Conservation (phyloP, 2,888 invertebrate genomes). For the Cephus nigrinus region DNA sequence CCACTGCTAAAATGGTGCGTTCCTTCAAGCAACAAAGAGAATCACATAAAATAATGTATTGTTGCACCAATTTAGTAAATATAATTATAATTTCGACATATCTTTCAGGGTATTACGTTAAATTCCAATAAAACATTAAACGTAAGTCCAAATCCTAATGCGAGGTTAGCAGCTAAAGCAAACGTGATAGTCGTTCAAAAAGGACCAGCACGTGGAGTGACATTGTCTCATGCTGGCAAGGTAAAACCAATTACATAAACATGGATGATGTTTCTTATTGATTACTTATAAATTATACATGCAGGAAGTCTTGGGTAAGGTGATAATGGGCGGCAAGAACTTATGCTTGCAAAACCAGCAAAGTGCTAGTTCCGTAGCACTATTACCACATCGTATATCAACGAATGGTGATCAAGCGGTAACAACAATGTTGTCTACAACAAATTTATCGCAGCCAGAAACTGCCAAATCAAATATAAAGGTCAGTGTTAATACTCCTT, state of each 20-base stretch:
- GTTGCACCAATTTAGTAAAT: not conserved
- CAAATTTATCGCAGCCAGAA: slow-evolving; percentile 39
- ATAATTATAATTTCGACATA: not conserved
- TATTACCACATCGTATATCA: slow-evolving; percentile 47
- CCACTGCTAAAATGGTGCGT: slow-evolving; percentile 51
- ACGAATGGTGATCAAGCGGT: slow-evolving; percentile 50
- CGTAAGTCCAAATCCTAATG: slow-evolving; percentile 45
- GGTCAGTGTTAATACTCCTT: slow-evolving; percentile 29
- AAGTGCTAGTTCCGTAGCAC: slow-evolving; percentile 40
- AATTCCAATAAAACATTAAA: slow-evolving; percentile 52
- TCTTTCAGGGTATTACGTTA: slow-evolving; percentile 45
- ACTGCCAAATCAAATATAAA: slow-evolving; percentile 39
- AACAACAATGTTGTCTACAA: slow-evolving; percentile 32
- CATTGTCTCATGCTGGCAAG: slow-evolving; percentile 60
- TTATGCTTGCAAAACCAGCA: slow-evolving; percentile 49
- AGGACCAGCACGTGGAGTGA: slow-evolving; percentile 68
- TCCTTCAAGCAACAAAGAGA: not conserved
- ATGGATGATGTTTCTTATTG: not conserved
- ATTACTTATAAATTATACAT: slow-evolving; percentile 2
- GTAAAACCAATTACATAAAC: slow-evolving; percentile 31
- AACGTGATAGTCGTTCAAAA: slow-evolving; percentile 74
- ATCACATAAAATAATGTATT: not conserved
- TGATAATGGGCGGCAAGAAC: slow-evolving; percentile 59
- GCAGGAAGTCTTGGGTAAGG: slow-evolving; percentile 60
- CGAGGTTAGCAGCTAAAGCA: slow-evolving; percentile 67